Evolutionary conservation across 2,797 vertebrate species (phyloP), one percentile per base, ranked within the genome.

Genomic region (Danio choprae): DNA sequence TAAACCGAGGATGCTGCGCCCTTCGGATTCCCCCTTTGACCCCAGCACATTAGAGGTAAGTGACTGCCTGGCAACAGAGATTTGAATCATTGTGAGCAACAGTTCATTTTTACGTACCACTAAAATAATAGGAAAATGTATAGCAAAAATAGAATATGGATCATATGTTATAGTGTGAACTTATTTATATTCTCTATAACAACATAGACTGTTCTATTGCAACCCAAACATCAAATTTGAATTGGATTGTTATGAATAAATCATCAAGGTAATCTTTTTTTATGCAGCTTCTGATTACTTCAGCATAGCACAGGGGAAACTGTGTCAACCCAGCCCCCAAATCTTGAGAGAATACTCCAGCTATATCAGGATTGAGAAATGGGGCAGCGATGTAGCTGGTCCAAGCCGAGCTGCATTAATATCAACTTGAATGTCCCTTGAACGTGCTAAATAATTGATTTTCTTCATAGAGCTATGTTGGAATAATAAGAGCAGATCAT

Each of bases 1-100:
- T 83, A 94, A 92, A 79, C 93, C 92, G 0, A 87, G 92, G 83
- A 92, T 93, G 88, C 87, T 94, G 74, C 93, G 90, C 65, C 92
- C 92, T 29, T 93, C 91, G 0, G 93, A 94, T 78, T 87, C 85
- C 38, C 92, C 93, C 0, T 93, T 94, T 90, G 94, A 95, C 83
- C 93, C 94, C 78, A 93, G 90, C 84, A 92, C 91, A 79, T 87
- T 94, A 84, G 94, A 95, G 93, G 94, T 95, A 83, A 91, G 93
- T 90, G 48, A 50, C 7, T 1, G 13, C 18, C 62, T 13, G 79
- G 9, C 16, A 58, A 40, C 16, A 41, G 22, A 62, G 29, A 22
- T 8, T 13, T 7, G 29, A 78, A 81, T 64, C 53, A 58, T 29
- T 67, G 44, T 56, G 53, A 29, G 29, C 22, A 44, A 67, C 10